Percentiles rank a stretch among this genome's conserved stretches.
phyloP scores from a whole-genome alignment of 2,113 vertebrate species.

The Sebastes schlegelii region DNA sequence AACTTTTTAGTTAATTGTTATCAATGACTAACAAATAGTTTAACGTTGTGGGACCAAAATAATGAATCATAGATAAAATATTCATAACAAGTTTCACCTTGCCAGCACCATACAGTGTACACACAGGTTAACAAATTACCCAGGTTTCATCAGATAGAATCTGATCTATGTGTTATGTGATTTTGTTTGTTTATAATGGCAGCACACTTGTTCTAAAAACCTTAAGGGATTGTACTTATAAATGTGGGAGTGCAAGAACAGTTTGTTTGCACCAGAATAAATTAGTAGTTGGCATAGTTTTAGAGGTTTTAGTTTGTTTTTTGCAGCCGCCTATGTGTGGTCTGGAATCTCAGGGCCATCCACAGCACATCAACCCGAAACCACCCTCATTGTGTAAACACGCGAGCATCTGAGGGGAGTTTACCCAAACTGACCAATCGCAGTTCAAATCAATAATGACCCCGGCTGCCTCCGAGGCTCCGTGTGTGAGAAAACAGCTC shows the following conservation, averaged over 20 bases:
- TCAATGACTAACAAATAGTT: neutral
- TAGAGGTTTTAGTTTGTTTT: neutral
- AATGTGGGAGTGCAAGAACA: neutral
- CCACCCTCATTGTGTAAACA: constrained; percentile 14
- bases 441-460: constrained; percentile 43
- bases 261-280: neutral
- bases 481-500: constrained; percentile 59
- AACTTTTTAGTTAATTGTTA: neutral
- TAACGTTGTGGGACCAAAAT: neutral
- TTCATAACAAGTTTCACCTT: neutral
- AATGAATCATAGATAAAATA: neutral
- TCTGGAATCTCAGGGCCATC: neutral
- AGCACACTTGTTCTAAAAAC: neutral
- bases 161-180: neutral
- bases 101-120: neutral
- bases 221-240: neutral
- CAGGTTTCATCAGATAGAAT: neutral
- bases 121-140: neutral
- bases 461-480: constrained; percentile 11
- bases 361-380: neutral
- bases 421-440: constrained; percentile 41
- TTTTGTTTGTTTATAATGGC: neutral
- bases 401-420: constrained; percentile 18
- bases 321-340: neutral
- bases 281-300: neutral